Base-by-base conservation (phyloP, 2,113 vertebrate species). In the Toxotes chatareus region DNA sequence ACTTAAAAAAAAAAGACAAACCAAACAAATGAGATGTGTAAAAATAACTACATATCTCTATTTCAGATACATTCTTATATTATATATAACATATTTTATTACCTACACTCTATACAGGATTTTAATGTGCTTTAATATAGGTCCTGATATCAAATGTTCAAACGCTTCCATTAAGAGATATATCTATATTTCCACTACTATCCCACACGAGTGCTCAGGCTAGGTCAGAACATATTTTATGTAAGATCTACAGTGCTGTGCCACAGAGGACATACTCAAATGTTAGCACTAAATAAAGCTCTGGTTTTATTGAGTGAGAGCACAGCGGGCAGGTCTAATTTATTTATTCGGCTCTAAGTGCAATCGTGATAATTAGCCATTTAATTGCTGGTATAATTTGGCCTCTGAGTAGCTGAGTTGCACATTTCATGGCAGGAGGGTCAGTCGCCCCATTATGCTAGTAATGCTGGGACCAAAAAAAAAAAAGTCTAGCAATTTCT, bases 191-290 rank as follows among this genome's bases (percentile, higher is more conserved):
- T 84, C 62, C 79, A 84, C 86, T 83, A 85, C 47, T 62, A 67
- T 61, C 73, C 86, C 83, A 90, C 83, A 79, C 85, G 5, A 80
- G 85, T 63, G 68, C 83, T 88, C 42, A 21, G 47, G 42, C 55
- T 69, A 79, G 73, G 21, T 77, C 66, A 73, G 42, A 77, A 14
- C 78, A 84, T 73, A 73, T 86, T 90, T 90, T 88, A 91, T 88
- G 69, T 73, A 87, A 88, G 80, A 73, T 34, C 76, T 64, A 66
- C 32, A 73, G 66, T 31, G 9, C 68, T 68, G 62, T 56, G 49
- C 31, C 69, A 78, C 32, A 23, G 49, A 71, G 53, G 32, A 46
- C 42, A 56, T 27, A 51, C 51, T 80, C n/a, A 63, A 23, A 83
- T 32, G 10, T 69, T 72, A 61, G 27, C 66, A 60, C 23, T 32